Evolutionary conservation across 1,140 invertebrate species (phyloP).

Genomic region (Drosophila serrata): DNA sequence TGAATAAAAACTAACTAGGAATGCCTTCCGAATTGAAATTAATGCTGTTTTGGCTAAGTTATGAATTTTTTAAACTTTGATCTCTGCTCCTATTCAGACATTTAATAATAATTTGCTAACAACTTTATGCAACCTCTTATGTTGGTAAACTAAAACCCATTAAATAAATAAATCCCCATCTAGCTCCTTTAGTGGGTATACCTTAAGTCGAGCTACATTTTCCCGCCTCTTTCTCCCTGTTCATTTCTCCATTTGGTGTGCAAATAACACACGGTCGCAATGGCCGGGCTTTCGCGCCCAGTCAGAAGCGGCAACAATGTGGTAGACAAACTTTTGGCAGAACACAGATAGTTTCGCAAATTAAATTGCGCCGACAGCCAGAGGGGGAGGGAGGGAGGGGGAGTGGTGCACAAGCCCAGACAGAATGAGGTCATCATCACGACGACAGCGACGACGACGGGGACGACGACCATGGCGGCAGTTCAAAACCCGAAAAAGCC

Average conservation of each 20-base stretch:
- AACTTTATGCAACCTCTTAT: not conserved
- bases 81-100: not conserved
- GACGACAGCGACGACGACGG: slow-evolving; percentile 26
- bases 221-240: not conserved
- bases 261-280: slow-evolving; percentile 68
- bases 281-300: slow-evolving; percentile 69
- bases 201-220: not conserved
- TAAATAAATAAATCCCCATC: not conserved
- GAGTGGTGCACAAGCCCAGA: slow-evolving; percentile 22
- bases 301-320: slow-evolving; percentile 68
- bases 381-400: slow-evolving; percentile 5
- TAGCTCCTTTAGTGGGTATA: slow-evolving; percentile 1
- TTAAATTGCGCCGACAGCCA: slow-evolving; percentile 72
- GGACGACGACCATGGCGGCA: slow-evolving; percentile 23
- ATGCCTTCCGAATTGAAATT: too few species aligned
- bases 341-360: slow-evolving; percentile 81
- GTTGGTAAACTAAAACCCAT: too few species aligned
- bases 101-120: not conserved
- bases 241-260: slow-evolving; percentile 64
- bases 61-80: too few species aligned
- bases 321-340: slow-evolving; percentile 75
- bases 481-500: slow-evolving; percentile 55
- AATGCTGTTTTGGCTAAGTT: too few species aligned
- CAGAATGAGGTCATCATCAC: slow-evolving; percentile 79
- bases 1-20: too few species aligned